Evolutionary conservation across 2,113 vertebrate species (phyloP), one percentile per base, ranked within the genome.

Genomic region (Collichthys lucidus): DNA sequence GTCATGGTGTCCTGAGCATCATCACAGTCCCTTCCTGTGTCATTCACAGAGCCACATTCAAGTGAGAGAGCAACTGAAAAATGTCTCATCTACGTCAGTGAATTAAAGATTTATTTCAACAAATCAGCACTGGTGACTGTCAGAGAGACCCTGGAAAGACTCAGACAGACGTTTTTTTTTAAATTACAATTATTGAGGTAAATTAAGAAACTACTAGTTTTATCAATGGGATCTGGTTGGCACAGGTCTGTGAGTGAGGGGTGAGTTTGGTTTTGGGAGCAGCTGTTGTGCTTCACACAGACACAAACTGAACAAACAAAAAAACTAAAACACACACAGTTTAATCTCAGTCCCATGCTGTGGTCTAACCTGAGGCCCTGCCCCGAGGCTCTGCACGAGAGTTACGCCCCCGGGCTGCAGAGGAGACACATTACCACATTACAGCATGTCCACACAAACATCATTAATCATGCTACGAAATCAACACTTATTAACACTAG

Each of bases 331-430:
- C 31, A 74, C 57, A 77, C 72, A 82, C 66, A 63, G n/a, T 16
- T 40, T 1, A 16, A 44, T 60, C 55, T 74, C 77, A 84, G 62
- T 77, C 78, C 49, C 92, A 93, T 91, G 90, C 91, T 82, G 82
- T 22, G 76, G 72, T 92, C 92, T 94, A 88, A 95, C 94, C 94
- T 95, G 94, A 89, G 82, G 88, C 88, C 82, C 90, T 88, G 88
- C 88, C 88, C 86, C 87, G 88, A 77, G 87, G 89, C 80, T 88
- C 90, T 79, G 70, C 19, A 76, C 81, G 78, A 84, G 84, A 79
- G 88, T 77, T 85, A 82, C 89, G 89, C 80, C 93, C 92, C 74
- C 88, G 86, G 79, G 82, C 92, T 94, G 93, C 85, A 85, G 78
- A 90, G 86, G 93, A 66, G 89, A 92, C 79, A 93, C 82, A 74